Percentiles rank a stretch among this genome's conserved stretches.
phyloP scores from a whole-genome alignment of 2,797 vertebrate species.

The Lophius americanus region DNA sequence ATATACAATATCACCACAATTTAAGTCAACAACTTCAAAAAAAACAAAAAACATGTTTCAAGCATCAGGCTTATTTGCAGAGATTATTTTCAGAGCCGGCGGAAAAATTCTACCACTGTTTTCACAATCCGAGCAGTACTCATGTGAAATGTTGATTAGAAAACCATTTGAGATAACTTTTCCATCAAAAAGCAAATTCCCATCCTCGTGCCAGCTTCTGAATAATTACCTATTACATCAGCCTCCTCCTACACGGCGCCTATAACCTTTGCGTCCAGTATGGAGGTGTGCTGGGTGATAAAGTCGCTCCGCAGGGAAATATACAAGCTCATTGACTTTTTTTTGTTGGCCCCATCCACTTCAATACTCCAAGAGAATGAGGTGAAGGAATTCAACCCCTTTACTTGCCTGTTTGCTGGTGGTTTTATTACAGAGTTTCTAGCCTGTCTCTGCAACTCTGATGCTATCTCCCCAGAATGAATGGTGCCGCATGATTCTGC shows the following conservation, averaged over 20 bases:
- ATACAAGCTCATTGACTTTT: slow-evolving; percentile 56
- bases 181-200: slow-evolving; percentile 26
- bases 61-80: no score
- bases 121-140: not conserved
- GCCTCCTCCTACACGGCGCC: slow-evolving; percentile 43
- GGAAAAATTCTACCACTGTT: slow-evolving; percentile 1
- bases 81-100: not conserved
- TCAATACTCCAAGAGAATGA: slow-evolving; percentile 35
- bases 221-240: slow-evolving; percentile 64
- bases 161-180: slow-evolving; percentile 10
- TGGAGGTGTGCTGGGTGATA: slow-evolving; percentile 55
- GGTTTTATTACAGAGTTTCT: slow-evolving; percentile 46
- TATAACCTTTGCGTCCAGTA: slow-evolving; percentile 51
- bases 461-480: slow-evolving; percentile 71
- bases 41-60: no score
- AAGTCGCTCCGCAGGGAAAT: slow-evolving; percentile 68
- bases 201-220: slow-evolving; percentile 43
- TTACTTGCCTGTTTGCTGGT: slow-evolving; percentile 44
- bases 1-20: no score
- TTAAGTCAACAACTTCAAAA: no score
- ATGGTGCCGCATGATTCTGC: slow-evolving; percentile 50
- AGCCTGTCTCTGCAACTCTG: slow-evolving; percentile 35
- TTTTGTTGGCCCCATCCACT: slow-evolving; percentile 38
- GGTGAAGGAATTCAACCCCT: slow-evolving; percentile 42
- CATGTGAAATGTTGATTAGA: not conserved